Evolutionary conservation across 2,113 vertebrate species (phyloP).

Genomic region (Petaurus breviceps): DNA sequence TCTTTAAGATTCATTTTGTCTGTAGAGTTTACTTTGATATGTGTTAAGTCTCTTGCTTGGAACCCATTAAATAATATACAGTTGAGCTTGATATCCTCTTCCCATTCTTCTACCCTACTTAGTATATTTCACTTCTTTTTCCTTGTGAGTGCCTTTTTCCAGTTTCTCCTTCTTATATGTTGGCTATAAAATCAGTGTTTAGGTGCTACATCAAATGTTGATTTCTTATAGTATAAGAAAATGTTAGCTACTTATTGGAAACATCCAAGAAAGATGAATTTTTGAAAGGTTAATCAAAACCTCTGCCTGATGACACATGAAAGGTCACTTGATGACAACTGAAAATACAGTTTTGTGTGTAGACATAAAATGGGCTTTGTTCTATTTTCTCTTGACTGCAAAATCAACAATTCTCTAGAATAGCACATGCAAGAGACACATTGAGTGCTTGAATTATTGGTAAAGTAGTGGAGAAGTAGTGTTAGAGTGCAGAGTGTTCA

Average conservation of each 20-base stretch:
- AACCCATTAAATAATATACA: not conserved
- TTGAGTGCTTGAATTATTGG: not conserved
- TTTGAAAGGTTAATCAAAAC: not conserved
- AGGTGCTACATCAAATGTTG: not conserved
- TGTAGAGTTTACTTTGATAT: constrained; percentile 32
- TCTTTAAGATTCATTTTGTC: constrained; percentile 5
- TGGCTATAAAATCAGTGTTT: not conserved
- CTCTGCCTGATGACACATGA: constrained; percentile 27
- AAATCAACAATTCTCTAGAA: not conserved
- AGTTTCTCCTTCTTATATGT: not conserved
- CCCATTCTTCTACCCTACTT: not conserved
- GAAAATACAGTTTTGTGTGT: not conserved
- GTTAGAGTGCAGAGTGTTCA: not conserved
- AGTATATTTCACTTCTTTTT: not conserved
- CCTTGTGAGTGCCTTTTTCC: not conserved
- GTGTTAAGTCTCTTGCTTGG: constrained; percentile 19
- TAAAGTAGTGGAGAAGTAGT: not conserved
- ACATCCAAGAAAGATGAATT: not conserved
- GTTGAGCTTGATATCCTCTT: not conserved
- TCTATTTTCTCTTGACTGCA: not conserved
- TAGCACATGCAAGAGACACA: not conserved
- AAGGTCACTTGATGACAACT: constrained; percentile 29
- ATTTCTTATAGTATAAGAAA: too few relatives aligned
- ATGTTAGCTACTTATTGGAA: too few relatives aligned
- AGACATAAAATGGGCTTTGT: not conserved